Conservation (phyloP, 2,113 vertebrate species). For the Cinclus cinclus region DNA sequence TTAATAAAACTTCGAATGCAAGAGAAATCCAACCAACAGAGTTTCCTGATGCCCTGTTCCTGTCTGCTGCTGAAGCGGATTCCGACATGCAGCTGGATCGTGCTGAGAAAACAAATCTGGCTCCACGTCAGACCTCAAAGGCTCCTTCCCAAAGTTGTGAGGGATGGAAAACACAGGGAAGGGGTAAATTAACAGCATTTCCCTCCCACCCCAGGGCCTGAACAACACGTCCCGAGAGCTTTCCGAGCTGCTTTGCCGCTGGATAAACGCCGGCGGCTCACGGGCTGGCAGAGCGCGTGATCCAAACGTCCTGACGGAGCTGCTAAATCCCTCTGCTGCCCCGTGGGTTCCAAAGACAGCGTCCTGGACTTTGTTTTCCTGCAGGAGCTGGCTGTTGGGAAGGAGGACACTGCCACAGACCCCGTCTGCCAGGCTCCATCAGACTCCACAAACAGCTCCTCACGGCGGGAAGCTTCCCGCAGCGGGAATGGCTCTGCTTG, state of each 20-base stretch:
- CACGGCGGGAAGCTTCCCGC: fast-evolving
- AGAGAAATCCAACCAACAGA: neutral
- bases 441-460: neutral
- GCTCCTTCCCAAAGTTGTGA: neutral
- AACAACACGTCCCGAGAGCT: neutral
- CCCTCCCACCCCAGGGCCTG: neutral
- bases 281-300: fast-evolving
- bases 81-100: neutral
- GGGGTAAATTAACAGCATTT: neutral
- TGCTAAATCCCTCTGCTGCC: neutral
- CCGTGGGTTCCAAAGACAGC: neutral
- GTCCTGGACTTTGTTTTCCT: neutral
- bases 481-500: neutral
- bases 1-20: neutral
- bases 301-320: fast-evolving
- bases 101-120: neutral
- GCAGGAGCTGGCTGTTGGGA: neutral
- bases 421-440: fast-evolving
- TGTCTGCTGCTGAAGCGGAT: neutral
- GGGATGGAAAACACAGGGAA: neutral
- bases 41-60: neutral
- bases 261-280: fast-evolving
- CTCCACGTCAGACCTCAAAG: neutral
- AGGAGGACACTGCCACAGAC: neutral
- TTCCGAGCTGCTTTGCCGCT: neutral